Conservation (phyloP, 2,113 vertebrate species). For the Turnix velox region DNA sequence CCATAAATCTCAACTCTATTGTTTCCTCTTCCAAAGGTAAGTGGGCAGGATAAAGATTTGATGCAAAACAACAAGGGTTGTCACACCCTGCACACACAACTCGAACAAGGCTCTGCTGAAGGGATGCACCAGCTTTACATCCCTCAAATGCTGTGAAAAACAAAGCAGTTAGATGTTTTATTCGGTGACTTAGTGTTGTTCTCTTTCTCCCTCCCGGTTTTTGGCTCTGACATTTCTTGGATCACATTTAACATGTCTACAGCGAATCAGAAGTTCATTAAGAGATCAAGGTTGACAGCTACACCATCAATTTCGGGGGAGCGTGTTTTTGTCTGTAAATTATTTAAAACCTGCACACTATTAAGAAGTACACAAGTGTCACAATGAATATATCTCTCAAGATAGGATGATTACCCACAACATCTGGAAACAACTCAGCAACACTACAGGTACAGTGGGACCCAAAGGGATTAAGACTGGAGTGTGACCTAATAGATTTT, state of each 20-base stretch:
- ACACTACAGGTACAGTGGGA: background rate
- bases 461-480: background rate
- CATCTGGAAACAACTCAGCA: background rate
- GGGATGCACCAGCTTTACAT: background rate
- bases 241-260: background rate
- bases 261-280: slow-evolving; percentile 7
- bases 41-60: background rate
- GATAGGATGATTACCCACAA: background rate
- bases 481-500: background rate
- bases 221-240: background rate
- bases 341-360: slow-evolving; percentile 18
- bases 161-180: background rate
- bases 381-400: background rate
- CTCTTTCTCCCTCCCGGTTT: background rate
- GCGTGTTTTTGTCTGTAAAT: background rate
- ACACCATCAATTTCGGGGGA: background rate
- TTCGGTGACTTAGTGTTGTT: background rate
- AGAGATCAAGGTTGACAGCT: background rate
- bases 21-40: background rate
- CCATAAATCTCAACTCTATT: rapidly evolving
- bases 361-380: slow-evolving; percentile 15
- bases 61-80: background rate
- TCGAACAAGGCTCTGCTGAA: background rate
- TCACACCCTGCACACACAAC: background rate
- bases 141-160: background rate